phyloP scores from a whole-genome alignment of 1,140 invertebrate species.

The Drosophila hydei region DNA sequence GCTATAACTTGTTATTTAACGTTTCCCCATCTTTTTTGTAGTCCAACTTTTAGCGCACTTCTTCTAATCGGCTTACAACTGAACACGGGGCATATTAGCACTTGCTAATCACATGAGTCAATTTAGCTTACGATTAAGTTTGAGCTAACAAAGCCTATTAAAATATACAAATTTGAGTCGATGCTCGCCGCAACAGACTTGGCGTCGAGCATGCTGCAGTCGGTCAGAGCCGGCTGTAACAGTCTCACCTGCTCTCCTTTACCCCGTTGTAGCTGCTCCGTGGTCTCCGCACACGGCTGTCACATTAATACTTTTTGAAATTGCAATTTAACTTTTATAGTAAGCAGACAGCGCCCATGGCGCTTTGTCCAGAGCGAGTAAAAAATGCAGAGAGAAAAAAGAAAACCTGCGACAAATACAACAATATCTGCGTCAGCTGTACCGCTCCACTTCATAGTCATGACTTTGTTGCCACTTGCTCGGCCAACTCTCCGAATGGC shows the following conservation, averaged over 20 bases:
- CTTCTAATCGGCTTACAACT: neutral
- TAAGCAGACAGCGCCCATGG: constrained; percentile 41
- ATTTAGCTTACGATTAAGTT: no score
- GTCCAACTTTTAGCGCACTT: neutral
- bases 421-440: constrained; percentile 7
- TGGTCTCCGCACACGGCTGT: constrained; percentile 48
- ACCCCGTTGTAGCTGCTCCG: constrained; percentile 2
- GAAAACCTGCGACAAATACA: constrained; percentile 14
- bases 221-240: neutral
- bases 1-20: neutral
- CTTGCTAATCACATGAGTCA: no score
- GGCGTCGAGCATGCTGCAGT: constrained; percentile 1
- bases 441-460: neutral
- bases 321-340: constrained; percentile 76
- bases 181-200: no score
- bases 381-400: constrained; percentile 1
- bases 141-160: no score
- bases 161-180: no score
- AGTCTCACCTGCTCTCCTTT: neutral
- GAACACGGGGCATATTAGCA: no score
- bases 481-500: constrained; percentile 17
- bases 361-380: constrained; percentile 18
- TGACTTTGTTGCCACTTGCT: constrained; percentile 1
- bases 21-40: neutral
- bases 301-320: constrained; percentile 76